Percentiles rank a stretch among this genome's conserved stretches.
phyloP scores from a whole-genome alignment of 1,140 invertebrate species.

The Lasaia peninsularis region DNA sequence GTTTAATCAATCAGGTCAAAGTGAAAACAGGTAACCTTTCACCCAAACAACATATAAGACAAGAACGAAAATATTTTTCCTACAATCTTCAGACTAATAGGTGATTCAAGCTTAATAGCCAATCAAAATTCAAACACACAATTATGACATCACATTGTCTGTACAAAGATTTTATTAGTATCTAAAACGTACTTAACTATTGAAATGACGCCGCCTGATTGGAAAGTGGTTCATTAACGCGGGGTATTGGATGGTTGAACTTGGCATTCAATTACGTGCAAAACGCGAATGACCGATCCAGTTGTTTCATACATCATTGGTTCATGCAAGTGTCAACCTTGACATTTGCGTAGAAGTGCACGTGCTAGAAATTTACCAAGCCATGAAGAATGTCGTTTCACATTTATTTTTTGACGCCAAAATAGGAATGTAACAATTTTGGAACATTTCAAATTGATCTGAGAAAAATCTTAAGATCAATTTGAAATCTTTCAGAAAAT shows the following conservation, averaged over 20 bases:
- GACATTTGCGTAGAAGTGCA: background rate
- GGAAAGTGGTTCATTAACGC: conserved; percentile 44
- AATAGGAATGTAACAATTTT: too few species aligned
- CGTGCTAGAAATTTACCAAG: background rate
- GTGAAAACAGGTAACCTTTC: too few species aligned
- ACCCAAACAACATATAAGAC: too few species aligned
- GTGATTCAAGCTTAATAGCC: conserved; percentile 20
- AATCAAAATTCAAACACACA: conserved; percentile 44
- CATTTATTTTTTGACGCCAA: too few species aligned
- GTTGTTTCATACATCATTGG: conserved; percentile 1
- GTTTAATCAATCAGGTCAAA: too few species aligned
- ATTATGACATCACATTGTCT: conserved; percentile 41
- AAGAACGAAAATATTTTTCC: background rate
- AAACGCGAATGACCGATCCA: conserved; percentile 8
- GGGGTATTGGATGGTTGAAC: conserved; percentile 17
- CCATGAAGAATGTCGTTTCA: background rate
- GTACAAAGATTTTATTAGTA: conserved; percentile 32
- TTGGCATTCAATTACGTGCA: conserved; percentile 11
- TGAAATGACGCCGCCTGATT: conserved; percentile 39
- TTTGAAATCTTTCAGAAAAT: too few species aligned
- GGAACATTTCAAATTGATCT: too few species aligned
- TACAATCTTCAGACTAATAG: background rate
- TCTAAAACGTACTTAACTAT: conserved; percentile 41
- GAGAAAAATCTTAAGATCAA: too few species aligned
- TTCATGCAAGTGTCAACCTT: background rate